Percentiles rank a stretch among this genome's conserved stretches.
phyloP scores from a whole-genome alignment of 2,888 invertebrate species.

The Anarsia innoxiella region DNA sequence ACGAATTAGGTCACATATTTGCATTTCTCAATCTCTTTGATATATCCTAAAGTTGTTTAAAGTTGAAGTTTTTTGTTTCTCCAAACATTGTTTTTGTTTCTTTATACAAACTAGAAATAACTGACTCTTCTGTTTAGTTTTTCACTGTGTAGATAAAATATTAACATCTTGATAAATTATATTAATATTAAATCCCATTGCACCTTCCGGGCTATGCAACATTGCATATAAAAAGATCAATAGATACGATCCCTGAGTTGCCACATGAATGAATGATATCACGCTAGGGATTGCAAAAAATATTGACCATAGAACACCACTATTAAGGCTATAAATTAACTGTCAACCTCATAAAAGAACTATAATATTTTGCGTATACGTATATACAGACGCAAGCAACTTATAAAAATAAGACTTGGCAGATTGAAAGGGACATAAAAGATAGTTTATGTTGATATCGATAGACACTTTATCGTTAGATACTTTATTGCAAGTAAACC shows the following conservation, averaged over 20 bases:
- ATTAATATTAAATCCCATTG: conserved; percentile 14
- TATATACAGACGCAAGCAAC: conserved; percentile 12
- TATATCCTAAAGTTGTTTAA: too few species aligned
- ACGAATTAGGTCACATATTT: too few species aligned
- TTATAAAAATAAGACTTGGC: conserved; percentile 61
- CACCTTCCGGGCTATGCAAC: conserved; percentile 5
- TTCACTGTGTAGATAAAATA: too few species aligned
- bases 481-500: conserved; percentile 65
- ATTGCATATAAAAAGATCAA: conserved; percentile 19
- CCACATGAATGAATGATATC: conserved; percentile 22
- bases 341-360: conserved; percentile 42
- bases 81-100: too few species aligned
- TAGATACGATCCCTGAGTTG: conserved; percentile 21
- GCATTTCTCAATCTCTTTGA: too few species aligned
- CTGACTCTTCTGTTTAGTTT: conserved; percentile 3
- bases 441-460: conserved; percentile 65
- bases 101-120: too few species aligned
- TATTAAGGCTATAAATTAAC: conserved; percentile 48
- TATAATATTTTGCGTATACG: conserved; percentile 7
- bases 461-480: conserved; percentile 29
- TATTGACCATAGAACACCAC: conserved; percentile 33
- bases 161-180: too few species aligned
- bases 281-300: conserved; percentile 39
- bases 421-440: conserved; percentile 64
- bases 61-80: too few species aligned